phyloP scores from a whole-genome alignment of 2,888 invertebrate species.

The Kuschelorhynchus macadamiae region DNA sequence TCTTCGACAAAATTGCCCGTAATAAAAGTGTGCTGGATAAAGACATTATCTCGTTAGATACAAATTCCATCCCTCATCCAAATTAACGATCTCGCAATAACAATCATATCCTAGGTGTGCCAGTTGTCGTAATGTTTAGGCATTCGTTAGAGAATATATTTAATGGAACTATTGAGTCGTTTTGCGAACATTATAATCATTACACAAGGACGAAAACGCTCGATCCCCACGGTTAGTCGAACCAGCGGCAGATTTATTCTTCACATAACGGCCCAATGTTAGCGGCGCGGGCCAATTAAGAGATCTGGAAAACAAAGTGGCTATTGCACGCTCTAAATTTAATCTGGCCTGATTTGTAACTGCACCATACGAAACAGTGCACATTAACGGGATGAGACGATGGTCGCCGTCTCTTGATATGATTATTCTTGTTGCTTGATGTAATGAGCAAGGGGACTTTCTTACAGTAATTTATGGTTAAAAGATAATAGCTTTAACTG shows the following conservation, averaged over 20 bases:
- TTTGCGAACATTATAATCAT: constrained; percentile 26
- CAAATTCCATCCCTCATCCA: background rate
- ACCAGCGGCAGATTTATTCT: constrained; percentile 34
- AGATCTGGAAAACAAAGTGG: constrained; percentile 49
- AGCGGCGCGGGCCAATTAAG: constrained; percentile 43
- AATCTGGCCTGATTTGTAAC: constrained; percentile 40
- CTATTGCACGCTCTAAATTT: constrained; percentile 42
- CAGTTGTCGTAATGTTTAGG: constrained; percentile 24
- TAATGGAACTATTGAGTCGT: constrained; percentile 21
- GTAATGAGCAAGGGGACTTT: constrained; percentile 3
- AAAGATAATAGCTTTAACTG: no score
- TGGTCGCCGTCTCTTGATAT: constrained; percentile 34
- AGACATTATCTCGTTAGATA: no score
- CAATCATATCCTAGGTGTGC: constrained; percentile 15
- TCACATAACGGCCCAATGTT: constrained; percentile 35
- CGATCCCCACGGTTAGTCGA: constrained; percentile 13
- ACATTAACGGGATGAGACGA: constrained; percentile 29
- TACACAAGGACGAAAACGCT: constrained; percentile 22
- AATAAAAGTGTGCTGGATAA: no score
- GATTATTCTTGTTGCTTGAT: constrained; percentile 21
- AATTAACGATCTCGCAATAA: constrained; percentile 7
- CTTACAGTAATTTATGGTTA: background rate
- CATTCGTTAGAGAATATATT: constrained; percentile 11
- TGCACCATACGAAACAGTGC: constrained; percentile 34
- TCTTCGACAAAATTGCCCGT: no score